Base-by-base conservation (phyloP, 2,888 invertebrate genomes). In the Perdita meconis region DNA sequence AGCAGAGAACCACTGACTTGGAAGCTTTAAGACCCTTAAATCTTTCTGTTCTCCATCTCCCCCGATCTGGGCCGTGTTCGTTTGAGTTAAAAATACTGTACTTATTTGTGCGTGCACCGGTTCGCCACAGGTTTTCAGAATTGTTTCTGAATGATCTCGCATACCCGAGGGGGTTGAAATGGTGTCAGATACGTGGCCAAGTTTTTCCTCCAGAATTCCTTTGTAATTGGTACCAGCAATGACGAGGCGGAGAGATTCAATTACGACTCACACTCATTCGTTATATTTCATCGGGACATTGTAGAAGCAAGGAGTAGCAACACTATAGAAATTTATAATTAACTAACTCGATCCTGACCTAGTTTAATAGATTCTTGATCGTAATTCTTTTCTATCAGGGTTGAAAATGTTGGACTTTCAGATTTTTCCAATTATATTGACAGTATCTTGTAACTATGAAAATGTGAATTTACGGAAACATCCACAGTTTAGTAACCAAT, bases 31-130 rank as follows among this genome's bases (percentile, higher is more conserved):
- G 61, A 65, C 73, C 60, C 72, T 82, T 82, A 86, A 86, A 84
- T 84, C 75, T 81, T 71, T 83, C 72, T 72, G 67, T 44, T 50
- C 76, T 71, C 53, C 26, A 56, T 60, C 68, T 68, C 56, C 71
- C 69, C 72, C 64, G 59, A 51, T 64, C 40, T 63, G n/a, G n/a
- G n/a, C n/a, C 55, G 34, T 22, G 51, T n/a, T 59, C 71, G 73
- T 55, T 51, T 71, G 79, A 79, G 88, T 89, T 89, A 89, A 89
- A 89, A 89, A 88, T 89, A 89, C 82, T 78, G 78, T 82, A 77
- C 78, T 38, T 72, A 68, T 67, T 73, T 66, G 77, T 77, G 71
- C 47, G 70, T 55, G 40, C 71, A 74, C 75, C 68, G 75, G 73
- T 77, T 77, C 42, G 19, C 67, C 71, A 66, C 73, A 70, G 78